Evolutionary conservation across 2,888 invertebrate species (phyloP), one percentile per base, ranked within the genome.

Genomic region (Monoplex corrugatus): DNA sequence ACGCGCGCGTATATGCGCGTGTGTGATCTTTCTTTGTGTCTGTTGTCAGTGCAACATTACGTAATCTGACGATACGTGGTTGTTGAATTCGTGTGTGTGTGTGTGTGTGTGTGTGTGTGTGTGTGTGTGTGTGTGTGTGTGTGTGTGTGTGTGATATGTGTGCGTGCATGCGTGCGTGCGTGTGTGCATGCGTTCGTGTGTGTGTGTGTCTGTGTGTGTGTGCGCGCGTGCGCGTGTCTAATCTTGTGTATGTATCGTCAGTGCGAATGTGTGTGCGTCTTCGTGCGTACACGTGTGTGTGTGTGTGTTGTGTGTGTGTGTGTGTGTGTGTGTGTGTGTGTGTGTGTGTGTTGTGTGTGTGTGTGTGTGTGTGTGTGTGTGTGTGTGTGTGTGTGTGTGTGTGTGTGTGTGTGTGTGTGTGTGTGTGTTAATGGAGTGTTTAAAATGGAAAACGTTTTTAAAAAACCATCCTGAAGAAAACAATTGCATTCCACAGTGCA

Each of bases 241-340:
- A 23, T 13, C 13, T 13, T 13, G 57, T n/a, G n/a, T n/a, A n/a
- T n/a, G n/a, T n/a, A n/a, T 8, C 8, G 50, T 50, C 10, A 50
- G 50, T 50, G 50, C 8, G 50, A 13, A 16, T 13, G 50, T 50
- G 50, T 13, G 50, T 50, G 50, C 32, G 72, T 72, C 35, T 72
- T 32, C 35, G 35, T 19, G 63, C 23, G 63, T 23, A 23, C 28
- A 28, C 23, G 23, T 63, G 63, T 63, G 23, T n/a, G 68, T 68
- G n/a, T 68, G 68, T 68, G 2, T 68, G n/a, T 68, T n/a, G n/a
- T 68, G 68, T 68, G n/a, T 68, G 68, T 68, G n/a, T 68, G 68
- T n/a, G 2, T 68, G 68, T n/a, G 2, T 68, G 68, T 68, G n/a
- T n/a, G n/a, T n/a, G n/a, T 68, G 68, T 68, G 10, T 72, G 72